These are phyloP conservation scores for Cassiopea xamachana DNA, from an alignment of 30 jellyfish, hydroid and myxozoan species.

Conservation along the genomic window DNA sequence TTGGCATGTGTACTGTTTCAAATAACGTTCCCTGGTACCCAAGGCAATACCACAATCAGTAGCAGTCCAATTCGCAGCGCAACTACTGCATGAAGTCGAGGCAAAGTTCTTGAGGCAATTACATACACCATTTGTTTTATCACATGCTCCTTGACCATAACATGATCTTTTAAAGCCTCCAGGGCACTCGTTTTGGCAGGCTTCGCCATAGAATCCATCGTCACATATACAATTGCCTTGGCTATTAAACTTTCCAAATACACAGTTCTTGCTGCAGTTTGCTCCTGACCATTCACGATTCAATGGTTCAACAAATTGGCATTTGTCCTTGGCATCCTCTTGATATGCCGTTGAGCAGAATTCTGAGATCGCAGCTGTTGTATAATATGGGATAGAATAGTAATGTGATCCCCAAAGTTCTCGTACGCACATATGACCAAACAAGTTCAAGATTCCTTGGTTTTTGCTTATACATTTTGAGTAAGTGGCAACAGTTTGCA, in stretches of 20 bases:
- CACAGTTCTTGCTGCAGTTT: slow-evolving; percentile 25
- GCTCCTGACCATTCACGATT: slow-evolving; percentile 61
- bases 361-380: slow-evolving; percentile 17
- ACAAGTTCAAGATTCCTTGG: background rate
- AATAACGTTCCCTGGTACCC: background rate
- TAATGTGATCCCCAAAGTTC: slow-evolving; percentile 33
- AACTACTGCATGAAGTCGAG: slow-evolving; percentile 13
- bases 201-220: slow-evolving; percentile 46
- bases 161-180: slow-evolving; percentile 62
- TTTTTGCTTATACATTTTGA: slow-evolving; percentile 7
- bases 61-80: slow-evolving; percentile 63
- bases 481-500: background rate
- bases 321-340: background rate
- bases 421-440: slow-evolving; percentile 30
- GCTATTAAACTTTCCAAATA: slow-evolving; percentile 40
- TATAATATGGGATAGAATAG: background rate
- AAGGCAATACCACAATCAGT: slow-evolving; percentile 49
- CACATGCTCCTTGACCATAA: slow-evolving; percentile 53
- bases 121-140: slow-evolving; percentile 48
- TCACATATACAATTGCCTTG: slow-evolving; percentile 26
- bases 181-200: slow-evolving; percentile 48
- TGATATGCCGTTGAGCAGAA: slow-evolving; percentile 1
- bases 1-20: slow-evolving; percentile 49
- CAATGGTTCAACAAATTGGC: background rate
- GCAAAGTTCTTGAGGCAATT: slow-evolving; percentile 36